Base-by-base conservation (phyloP, 1,140 invertebrate species). In the Euura saliciscinereae region DNA sequence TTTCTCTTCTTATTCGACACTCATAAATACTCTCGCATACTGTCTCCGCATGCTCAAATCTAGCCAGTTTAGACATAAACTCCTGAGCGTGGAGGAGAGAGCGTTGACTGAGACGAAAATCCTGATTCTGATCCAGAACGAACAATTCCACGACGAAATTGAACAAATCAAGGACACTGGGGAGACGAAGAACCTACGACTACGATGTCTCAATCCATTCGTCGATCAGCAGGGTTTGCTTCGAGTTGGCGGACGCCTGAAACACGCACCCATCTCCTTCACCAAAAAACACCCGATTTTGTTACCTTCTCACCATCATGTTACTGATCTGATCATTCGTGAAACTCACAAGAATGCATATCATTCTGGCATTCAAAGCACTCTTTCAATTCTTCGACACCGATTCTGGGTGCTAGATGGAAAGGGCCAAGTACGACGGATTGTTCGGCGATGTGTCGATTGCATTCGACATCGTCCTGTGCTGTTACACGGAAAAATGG, bases 171-270 rank as follows among this genome's bases (percentile, higher is more conserved):
- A 28, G 28, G 28, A 28, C 0, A 28, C 28, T 28, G 28, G 28
- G 1, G 28, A 28, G 28, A 28, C 28, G 1, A 10, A 65, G 7
- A 71, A n/a, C n/a, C 28, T 6, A 43, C 6, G 7, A 10, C 3
- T 74, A 4, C 8, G 42, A 1, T 42, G 13, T 5, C 45, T 77
- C 42, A 66, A 72, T 65, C 83, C 83, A 0, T 86, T 86, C 72
- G 3, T 87, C 6, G 84, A 86, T 69, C 3, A 74, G 8, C 28
- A 76, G 7, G 79, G 78, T 10, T 45, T 87, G 4, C 7, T 87
- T 6, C 75, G 83, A 68, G 86, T 88, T 10, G 86, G 84, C 4
- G 85, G 86, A 7, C 65, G 85, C 43, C 71, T 87, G 10, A 43
- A 71, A 43, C 75, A 84, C 51, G 69, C 79, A 2, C 64, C 75